Percentiles rank a stretch among this genome's conserved stretches.
phyloP scores from a whole-genome alignment of 2,797 vertebrate genomes.

The Loris lydekkerianus region DNA sequence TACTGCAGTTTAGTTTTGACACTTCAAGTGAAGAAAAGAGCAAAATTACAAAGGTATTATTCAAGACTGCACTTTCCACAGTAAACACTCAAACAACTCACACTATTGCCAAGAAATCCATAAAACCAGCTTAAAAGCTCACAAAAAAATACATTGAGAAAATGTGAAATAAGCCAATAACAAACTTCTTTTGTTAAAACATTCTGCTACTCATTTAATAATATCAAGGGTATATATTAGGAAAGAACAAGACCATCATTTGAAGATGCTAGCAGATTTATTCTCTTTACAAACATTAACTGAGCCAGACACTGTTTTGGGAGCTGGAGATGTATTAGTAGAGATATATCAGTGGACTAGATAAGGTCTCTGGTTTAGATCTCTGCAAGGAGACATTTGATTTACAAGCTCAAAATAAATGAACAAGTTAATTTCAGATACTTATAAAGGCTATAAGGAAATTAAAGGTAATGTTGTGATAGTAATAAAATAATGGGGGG shows the following conservation, averaged over 20 bases:
- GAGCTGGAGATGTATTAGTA: neutral
- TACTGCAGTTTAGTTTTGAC: neutral
- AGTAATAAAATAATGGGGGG: neutral
- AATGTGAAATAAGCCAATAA: neutral
- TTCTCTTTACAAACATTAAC: neutral
- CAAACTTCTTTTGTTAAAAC: neutral
- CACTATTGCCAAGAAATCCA: neutral
- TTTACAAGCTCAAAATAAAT: neutral
- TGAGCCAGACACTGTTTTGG: neutral
- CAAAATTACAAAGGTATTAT: neutral
- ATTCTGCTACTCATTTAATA: neutral
- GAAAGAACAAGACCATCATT: neutral
- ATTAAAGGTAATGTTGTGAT: neutral
- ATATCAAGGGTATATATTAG: neutral
- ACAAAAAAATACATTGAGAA: neutral
- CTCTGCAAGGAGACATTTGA: neutral
- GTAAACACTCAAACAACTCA: neutral
- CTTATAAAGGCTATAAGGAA: neutral
- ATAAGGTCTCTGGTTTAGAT: neutral
- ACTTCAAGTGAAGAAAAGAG: neutral
- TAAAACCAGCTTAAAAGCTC: neutral
- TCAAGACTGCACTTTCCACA: neutral
- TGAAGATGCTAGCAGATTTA: neutral
- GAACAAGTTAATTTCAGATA: neutral
- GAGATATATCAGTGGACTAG: neutral